These are phyloP conservation scores for Dasyornis broadbenti DNA, from an alignment of 2,113 vertebrate species.

Conservation along the genomic window DNA sequence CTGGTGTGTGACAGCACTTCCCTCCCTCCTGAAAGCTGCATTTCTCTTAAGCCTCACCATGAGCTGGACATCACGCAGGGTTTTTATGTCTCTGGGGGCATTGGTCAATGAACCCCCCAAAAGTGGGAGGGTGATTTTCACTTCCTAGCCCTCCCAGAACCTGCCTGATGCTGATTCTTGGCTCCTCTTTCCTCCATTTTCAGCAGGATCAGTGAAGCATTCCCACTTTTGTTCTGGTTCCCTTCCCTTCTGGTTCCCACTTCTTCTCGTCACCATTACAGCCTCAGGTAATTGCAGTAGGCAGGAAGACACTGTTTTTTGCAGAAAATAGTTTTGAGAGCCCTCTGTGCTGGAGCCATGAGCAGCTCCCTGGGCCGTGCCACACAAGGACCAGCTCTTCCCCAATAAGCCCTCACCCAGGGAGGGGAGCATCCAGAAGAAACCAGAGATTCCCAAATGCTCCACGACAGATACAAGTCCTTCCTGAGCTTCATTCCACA, in stretches of 20 bases:
- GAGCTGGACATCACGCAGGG: not conserved
- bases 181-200: not conserved
- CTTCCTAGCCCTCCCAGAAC: not conserved
- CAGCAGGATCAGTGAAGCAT: not conserved
- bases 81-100: not conserved
- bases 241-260: not conserved
- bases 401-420: not conserved
- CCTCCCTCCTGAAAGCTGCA: not conserved
- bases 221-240: not conserved
- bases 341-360: not conserved
- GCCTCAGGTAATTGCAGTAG: not conserved
- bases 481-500: not conserved
- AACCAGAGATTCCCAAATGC: not conserved
- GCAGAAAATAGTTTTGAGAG: not conserved
- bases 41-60: not conserved
- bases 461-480: not conserved
- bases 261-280: not conserved
- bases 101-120: not conserved
- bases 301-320: not conserved
- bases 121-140: not conserved
- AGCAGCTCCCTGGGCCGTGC: fast-evolving
- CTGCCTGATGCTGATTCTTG: not conserved
- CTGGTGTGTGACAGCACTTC: not conserved
- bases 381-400: not conserved
- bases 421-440: not conserved